Conservation (phyloP, 2,113 vertebrate genomes). For the Actenoides lindsayi region DNA sequence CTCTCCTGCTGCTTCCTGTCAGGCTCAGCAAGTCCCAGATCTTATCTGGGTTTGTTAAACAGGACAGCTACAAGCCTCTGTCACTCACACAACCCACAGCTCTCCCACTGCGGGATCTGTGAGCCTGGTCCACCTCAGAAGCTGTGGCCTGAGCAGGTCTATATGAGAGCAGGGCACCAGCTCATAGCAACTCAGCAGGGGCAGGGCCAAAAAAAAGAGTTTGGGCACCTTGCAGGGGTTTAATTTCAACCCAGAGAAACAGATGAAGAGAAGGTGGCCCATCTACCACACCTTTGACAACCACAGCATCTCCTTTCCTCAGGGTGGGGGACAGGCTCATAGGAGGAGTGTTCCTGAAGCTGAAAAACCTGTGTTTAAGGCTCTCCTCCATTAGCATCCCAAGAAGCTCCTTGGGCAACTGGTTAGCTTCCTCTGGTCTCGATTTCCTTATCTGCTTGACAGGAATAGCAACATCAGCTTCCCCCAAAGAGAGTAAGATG, state of each 20-base stretch:
- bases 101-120: neutral
- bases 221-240: neutral
- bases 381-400: neutral
- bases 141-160: neutral
- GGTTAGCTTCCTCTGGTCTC: neutral
- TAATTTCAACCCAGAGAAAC: neutral
- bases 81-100: neutral
- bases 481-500: neutral
- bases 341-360: neutral
- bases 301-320: neutral
- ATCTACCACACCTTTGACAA: neutral
- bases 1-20: neutral
- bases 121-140: fast-evolving
- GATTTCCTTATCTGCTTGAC: neutral
- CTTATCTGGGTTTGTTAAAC: neutral
- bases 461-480: neutral
- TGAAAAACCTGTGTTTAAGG: neutral
- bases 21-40: neutral
- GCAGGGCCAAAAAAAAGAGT: neutral
- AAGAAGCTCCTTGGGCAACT: neutral
- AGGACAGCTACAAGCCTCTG: neutral
- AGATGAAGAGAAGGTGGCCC: too few species aligned
- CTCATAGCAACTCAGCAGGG: neutral
- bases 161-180: too few species aligned
- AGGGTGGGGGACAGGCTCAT: neutral